Evolutionary conservation across 1,140 invertebrate genomes (phyloP).

Genomic region (Aphelinus atriplicis): DNA sequence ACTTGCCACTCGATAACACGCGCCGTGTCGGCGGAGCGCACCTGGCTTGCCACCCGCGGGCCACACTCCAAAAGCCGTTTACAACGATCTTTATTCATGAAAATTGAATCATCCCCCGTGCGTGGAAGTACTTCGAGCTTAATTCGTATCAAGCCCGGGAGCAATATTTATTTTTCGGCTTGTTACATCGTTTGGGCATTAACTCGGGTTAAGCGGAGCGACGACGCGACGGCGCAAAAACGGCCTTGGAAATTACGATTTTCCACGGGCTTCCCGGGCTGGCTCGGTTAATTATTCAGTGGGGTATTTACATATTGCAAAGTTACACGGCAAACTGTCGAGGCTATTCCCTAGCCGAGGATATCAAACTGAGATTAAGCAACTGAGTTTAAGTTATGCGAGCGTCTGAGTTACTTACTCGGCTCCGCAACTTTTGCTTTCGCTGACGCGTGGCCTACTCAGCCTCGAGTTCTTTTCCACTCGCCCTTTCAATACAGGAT

Average conservation of each 20-base stretch:
- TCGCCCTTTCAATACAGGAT: too few species aligned
- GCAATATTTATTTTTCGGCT: constrained; percentile 2
- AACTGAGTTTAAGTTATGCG: neutral
- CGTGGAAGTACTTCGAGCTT: neutral
- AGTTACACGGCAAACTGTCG: neutral
- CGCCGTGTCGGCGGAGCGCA: constrained; percentile 38
- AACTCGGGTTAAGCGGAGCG: neutral
- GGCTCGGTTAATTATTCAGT: neutral
- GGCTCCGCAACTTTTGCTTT: neutral
- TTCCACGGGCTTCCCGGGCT: neutral
- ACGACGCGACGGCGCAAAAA: neutral
- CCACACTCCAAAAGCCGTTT: constrained; percentile 6
- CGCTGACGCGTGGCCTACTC: too few species aligned
- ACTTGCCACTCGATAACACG: constrained; percentile 40
- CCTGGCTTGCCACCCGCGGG: neutral
- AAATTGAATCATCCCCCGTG: constrained; percentile 2
- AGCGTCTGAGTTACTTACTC: neutral
- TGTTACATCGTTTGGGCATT: neutral
- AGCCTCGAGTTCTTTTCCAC: too few species aligned
- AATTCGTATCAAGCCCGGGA: neutral
- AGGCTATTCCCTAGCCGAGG: neutral
- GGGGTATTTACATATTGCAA: neutral
- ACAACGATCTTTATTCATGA: neutral
- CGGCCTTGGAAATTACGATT: neutral
- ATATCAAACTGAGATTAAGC: neutral